A percentile compares a stretch with the other conserved stretches of the same genome.
These are phyloP conservation scores for Petaurus breviceps DNA, from an alignment of 2,113 vertebrate species.

Conservation along the genomic window DNA sequence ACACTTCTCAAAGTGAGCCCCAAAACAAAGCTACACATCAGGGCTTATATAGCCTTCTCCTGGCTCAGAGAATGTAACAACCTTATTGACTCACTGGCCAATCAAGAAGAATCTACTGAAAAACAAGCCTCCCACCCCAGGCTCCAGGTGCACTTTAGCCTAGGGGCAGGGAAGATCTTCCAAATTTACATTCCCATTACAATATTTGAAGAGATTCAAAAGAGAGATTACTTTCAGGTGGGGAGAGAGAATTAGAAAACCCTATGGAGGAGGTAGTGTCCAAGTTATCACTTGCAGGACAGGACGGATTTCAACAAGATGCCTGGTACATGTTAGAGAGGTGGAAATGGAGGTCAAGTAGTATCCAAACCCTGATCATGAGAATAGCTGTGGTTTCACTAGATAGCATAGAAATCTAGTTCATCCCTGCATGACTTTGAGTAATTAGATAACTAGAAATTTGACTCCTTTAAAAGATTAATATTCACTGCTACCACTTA, in stretches of 20 bases:
- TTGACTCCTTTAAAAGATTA: neutral
- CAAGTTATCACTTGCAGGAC: neutral
- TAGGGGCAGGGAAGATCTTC: too few relatives aligned
- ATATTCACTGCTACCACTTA: neutral
- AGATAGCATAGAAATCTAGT: neutral
- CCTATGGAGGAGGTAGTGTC: neutral
- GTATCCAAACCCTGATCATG: neutral
- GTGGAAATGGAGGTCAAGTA: neutral
- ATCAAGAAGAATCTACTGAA: too few relatives aligned
- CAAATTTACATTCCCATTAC: too few relatives aligned
- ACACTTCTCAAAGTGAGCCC: too few relatives aligned
- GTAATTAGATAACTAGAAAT: neutral
- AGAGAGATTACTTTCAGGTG: neutral
- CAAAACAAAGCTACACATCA: too few relatives aligned
- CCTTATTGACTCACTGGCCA: too few relatives aligned
- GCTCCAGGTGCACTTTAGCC: too few relatives aligned
- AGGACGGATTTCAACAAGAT: neutral
- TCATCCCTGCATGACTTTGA: neutral
- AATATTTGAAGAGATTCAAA: neutral
- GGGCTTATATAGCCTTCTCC: too few relatives aligned
- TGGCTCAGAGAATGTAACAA: too few relatives aligned
- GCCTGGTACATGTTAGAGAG: neutral
- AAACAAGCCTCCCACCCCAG: too few relatives aligned
- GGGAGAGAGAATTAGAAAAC: neutral
- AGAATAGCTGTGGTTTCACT: neutral